These are phyloP conservation scores for Sebastes minor DNA, from an alignment of 2,797 vertebrate genomes.

Conservation along the genomic window DNA sequence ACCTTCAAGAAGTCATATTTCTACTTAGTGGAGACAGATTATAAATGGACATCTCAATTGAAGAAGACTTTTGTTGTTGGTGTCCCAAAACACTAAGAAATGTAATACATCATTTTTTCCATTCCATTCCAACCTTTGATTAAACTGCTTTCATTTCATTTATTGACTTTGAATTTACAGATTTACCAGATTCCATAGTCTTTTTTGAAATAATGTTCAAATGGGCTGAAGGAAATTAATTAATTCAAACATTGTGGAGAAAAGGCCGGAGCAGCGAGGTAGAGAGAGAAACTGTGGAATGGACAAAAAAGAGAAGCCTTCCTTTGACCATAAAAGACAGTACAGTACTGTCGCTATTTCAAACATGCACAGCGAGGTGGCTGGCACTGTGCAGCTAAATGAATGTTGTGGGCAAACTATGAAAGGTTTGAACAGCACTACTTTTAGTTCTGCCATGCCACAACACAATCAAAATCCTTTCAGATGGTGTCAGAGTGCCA, in stretches of 20 bases:
- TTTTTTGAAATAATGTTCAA: neutral
- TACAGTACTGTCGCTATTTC: slow-evolving; percentile 16
- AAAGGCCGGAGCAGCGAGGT: neutral
- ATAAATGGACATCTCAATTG: neutral
- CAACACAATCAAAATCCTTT: slow-evolving; percentile 34
- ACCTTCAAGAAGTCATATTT: neutral
- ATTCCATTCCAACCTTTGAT: neutral
- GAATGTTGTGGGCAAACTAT: slow-evolving; percentile 38
- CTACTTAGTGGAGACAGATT: neutral
- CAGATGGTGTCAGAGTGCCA: slow-evolving; percentile 41
- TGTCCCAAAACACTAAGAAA: neutral
- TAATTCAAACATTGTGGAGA: neutral
- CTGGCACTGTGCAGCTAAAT: slow-evolving; percentile 26
- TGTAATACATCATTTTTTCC: too few relatives aligned
- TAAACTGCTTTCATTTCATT: neutral
- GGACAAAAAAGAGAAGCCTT: slow-evolving; percentile 10
- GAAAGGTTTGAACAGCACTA: slow-evolving; percentile 14
- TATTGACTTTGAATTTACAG: neutral
- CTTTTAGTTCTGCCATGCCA: slow-evolving; percentile 6
- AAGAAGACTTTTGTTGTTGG: neutral
- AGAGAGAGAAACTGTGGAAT: neutral
- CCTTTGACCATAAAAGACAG: slow-evolving; percentile 25
- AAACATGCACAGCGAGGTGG: slow-evolving; percentile 24
- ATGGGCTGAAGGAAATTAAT: neutral
- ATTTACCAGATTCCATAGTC: neutral